Evolutionary conservation across 2,113 vertebrate species (phyloP).

Genomic region (Dinomys branickii): DNA sequence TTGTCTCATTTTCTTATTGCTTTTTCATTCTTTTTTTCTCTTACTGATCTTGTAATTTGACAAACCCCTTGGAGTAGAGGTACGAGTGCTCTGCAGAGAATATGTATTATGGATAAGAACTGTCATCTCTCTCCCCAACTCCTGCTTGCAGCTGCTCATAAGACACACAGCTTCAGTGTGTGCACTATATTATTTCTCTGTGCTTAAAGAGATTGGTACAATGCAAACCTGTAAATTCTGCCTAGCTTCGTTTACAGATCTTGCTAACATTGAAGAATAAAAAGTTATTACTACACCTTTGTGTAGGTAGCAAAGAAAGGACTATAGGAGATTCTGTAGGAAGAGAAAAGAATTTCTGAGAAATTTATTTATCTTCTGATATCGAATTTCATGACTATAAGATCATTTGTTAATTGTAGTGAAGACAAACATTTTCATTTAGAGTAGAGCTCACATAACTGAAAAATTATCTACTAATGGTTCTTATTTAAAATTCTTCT

Average conservation of each 20-base stretch:
- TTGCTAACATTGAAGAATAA: background rate
- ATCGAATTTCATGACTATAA: background rate
- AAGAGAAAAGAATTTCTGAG: background rate
- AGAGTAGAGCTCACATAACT: background rate
- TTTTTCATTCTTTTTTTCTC: slow-evolving; percentile 9
- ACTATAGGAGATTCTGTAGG: background rate
- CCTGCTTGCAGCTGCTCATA: slow-evolving; percentile 61
- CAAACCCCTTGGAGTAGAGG: background rate
- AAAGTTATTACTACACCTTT: background rate
- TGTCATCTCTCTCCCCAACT: slow-evolving; percentile 25
- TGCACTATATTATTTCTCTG: slow-evolving; percentile 47
- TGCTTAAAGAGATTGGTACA: background rate
- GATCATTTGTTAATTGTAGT: background rate
- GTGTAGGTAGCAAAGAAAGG: background rate
- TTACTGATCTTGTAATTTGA: slow-evolving; percentile 61
- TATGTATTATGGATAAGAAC: slow-evolving; percentile 67
- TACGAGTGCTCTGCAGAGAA: background rate
- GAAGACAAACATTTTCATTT: background rate
- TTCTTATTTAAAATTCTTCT: background rate
- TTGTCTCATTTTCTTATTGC: slow-evolving; percentile 34
- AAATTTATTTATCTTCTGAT: background rate
- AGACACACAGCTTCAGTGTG: slow-evolving; percentile 16
- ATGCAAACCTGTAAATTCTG: rapidly evolving
- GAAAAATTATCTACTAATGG: background rate
- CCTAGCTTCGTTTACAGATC: background rate